phyloP scores from a whole-genome alignment of 2,113 vertebrate genomes.

The Nibea coibor region DNA sequence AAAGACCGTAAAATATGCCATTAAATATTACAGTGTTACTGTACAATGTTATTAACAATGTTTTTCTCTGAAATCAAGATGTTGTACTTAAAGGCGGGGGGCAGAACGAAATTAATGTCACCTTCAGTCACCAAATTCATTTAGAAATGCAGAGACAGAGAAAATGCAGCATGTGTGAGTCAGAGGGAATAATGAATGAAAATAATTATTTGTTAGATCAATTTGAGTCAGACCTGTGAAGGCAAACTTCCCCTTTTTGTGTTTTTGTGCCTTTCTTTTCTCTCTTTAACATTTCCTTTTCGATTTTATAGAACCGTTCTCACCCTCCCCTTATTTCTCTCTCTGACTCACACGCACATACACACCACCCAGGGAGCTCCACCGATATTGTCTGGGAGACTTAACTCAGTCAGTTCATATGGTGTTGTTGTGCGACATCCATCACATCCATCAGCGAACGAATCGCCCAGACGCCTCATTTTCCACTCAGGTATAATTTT shows the following conservation, averaged over 20 bases:
- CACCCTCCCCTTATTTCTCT: conserved; percentile 5
- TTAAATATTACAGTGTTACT: no score
- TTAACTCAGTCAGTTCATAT: conserved; percentile 56
- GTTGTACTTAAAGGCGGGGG: neutral
- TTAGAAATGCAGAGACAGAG: neutral
- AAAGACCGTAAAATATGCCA: no score
- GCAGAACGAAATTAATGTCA: neutral
- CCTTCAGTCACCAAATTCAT: neutral
- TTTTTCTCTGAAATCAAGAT: neutral
- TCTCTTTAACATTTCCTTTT: neutral
- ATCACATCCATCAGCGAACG: conserved; percentile 47
- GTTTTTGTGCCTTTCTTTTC: conserved; percentile 7
- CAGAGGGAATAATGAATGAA: neutral
- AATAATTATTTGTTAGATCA: neutral
- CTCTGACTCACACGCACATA: conserved; percentile 17
- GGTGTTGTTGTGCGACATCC: conserved; percentile 39
- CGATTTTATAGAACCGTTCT: conserved; percentile 5
- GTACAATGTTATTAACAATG: no score
- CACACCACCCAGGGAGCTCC: conserved; percentile 28
- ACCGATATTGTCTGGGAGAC: conserved; percentile 48
- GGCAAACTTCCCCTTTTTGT: neutral
- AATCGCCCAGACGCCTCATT: conserved; percentile 21
- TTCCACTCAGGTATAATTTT: conserved; percentile 37
- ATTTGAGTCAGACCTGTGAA: neutral
- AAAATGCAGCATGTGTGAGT: neutral